Evolutionary conservation across 2,888 invertebrate genomes (phyloP), one percentile per base, ranked within the genome.

Genomic region (Brachyptera putata): DNA sequence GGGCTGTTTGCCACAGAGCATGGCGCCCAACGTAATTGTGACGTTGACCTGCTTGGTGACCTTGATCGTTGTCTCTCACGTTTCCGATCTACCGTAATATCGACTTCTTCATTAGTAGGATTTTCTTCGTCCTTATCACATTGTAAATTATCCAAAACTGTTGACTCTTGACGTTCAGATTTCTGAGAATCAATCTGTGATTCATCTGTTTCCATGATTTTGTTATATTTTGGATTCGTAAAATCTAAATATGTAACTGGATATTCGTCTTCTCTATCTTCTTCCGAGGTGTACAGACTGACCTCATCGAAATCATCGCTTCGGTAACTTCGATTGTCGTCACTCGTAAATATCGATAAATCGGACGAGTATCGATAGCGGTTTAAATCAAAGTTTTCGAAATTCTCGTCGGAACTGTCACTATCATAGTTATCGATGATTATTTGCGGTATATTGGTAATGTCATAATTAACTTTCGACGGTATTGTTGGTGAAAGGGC

Each of bases 1-100:
- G 68, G 68, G 63, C 67, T 66, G 58, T 67, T 65, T 57, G 66
- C 67, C 56, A 70, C 30, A 36, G 65, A 64, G 65, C 67, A 69
- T 34, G 61, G 65, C 53, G 65, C 68, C 67, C 70, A 66, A 63
- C 67, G 61, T 48, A 61, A 56, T 24, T 62, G 62, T 36, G 63
- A n/a, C n/a, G n/a, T n/a, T n/a, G n/a, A 57, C 24, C 53, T 30
- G 18, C 16, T 21, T 21, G 46, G 24, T 3, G 24, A 46, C 46
- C 22, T 46, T 22, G n/a, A n/a, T n/a, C n/a, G n/a, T n/a, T n/a
- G n/a, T n/a, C n/a, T n/a, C n/a, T n/a, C n/a, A n/a, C n/a, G n/a
- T n/a, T n/a, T n/a, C n/a, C n/a, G n/a, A n/a, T n/a, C n/a, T n/a
- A n/a, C n/a, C n/a, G n/a, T n/a, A n/a, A n/a, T n/a, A n/a, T n/a